Percentiles rank a stretch among this genome's conserved stretches.
Conservation (phyloP, 2,113 vertebrate genomes). For the Epinephelus lanceolatus region DNA sequence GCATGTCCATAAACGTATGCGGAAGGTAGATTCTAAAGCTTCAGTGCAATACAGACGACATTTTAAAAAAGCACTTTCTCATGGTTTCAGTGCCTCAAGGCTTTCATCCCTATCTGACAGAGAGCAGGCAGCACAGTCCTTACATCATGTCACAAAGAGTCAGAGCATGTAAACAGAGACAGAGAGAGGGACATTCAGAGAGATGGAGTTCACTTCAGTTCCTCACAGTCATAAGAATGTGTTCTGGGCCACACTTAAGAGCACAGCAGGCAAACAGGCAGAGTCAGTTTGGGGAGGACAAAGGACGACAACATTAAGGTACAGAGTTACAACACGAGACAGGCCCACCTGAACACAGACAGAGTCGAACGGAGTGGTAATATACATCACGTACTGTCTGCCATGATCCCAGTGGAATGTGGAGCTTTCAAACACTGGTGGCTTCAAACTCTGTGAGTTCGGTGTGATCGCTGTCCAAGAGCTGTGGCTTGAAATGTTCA, state of each 20-base stretch:
- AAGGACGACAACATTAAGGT: not conserved
- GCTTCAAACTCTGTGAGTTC: not conserved
- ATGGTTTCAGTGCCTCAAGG: conserved; percentile 39
- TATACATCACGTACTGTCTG: conserved; percentile 53
- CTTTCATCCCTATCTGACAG: conserved; percentile 35
- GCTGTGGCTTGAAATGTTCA: not conserved
- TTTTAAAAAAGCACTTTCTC: conserved; percentile 68
- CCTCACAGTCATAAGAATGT: conserved; percentile 52
- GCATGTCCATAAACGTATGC: conserved; percentile 46
- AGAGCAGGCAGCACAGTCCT: conserved; percentile 38
- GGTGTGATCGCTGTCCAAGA: not conserved
- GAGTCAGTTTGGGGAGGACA: conserved; percentile 21
- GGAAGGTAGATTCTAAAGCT: conserved; percentile 57
- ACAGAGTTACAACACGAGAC: conserved; percentile 19
- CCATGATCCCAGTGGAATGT: not conserved
- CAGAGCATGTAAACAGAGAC: conserved; percentile 71
- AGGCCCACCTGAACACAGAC: conserved; percentile 55
- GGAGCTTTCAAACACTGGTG: not conserved
- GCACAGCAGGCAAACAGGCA: conserved; percentile 70
- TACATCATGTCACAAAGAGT: conserved; percentile 39
- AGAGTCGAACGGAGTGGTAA: conserved; percentile 52
- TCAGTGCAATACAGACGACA: conserved; percentile 77
- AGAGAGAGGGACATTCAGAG: conserved; percentile 63
- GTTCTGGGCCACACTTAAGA: conserved; percentile 64
- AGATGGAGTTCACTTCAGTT: conserved; percentile 45